Evolutionary conservation across 2,797 vertebrate genomes (phyloP).

Genomic region (Pteronotus mesoamericanus): DNA sequence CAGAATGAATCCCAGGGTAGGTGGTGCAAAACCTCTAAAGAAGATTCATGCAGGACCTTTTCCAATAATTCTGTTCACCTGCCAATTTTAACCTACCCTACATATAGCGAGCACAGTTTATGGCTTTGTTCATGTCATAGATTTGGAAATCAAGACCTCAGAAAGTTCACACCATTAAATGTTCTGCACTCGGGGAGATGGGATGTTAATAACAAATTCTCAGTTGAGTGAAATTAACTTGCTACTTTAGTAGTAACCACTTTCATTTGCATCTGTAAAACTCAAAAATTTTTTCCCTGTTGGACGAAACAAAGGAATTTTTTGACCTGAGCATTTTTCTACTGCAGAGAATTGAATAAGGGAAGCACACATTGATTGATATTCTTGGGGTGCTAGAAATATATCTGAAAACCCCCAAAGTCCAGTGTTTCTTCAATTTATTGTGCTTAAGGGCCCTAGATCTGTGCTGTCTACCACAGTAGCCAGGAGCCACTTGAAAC

Average conservation of each 20-base stretch:
- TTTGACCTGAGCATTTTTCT: background rate
- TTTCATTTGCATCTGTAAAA: slow-evolving; percentile 28
- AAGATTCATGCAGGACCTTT: slow-evolving; percentile 70
- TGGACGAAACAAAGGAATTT: background rate
- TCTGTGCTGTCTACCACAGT: rapidly evolving
- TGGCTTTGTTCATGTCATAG: slow-evolving; percentile 56
- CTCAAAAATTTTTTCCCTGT: background rate
- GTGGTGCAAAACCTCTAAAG: background rate
- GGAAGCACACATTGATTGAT: background rate
- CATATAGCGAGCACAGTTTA: slow-evolving; percentile 42
- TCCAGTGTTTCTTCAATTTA: background rate
- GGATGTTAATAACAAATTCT: slow-evolving; percentile 33
- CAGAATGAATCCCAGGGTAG: background rate
- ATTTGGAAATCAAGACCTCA: slow-evolving; percentile 65
- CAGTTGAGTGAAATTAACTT: background rate
- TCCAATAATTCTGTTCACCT: slow-evolving; percentile 42
- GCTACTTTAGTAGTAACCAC: background rate
- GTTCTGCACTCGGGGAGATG: slow-evolving; percentile 16
- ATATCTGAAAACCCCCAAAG: background rate
- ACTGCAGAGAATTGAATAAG: background rate
- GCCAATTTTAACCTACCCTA: slow-evolving; percentile 45
- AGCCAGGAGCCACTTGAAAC: background rate
- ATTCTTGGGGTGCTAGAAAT: background rate
- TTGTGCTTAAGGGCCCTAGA: background rate
- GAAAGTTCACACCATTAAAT: slow-evolving; percentile 65